Conservation (phyloP, 2,888 invertebrate genomes). For the Acanthosepion esculentum region DNA sequence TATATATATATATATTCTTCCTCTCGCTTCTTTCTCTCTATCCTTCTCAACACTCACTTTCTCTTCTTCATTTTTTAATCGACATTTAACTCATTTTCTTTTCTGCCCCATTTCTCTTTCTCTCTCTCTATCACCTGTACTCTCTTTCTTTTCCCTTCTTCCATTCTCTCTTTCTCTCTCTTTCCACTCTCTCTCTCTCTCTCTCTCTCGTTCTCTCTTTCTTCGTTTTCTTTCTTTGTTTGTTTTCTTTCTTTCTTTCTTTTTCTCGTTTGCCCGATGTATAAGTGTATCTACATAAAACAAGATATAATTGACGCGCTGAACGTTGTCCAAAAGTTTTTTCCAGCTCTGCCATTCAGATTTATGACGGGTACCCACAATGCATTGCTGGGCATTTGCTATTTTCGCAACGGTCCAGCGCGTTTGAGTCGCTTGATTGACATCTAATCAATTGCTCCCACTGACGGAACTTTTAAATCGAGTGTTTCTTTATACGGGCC, state of each 20-base stretch:
- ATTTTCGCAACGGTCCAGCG: neutral
- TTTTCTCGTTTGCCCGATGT: neutral
- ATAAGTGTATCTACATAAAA: neutral
- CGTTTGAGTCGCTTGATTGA: neutral
- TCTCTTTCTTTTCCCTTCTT: neutral
- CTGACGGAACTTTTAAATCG: neutral
- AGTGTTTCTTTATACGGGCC: neutral
- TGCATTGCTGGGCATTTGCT: constrained; percentile 33
- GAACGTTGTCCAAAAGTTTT: neutral
- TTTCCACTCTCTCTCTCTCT: fast-evolving
- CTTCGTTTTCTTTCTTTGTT: neutral
- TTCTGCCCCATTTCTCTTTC: neutral
- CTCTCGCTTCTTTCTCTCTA: too few relatives aligned
- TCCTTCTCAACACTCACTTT: neutral
- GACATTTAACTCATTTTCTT: neutral
- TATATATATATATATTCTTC: neutral
- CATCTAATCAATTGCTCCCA: neutral
- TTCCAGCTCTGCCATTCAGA: neutral
- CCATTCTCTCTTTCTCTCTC: neutral
- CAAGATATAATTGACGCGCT: neutral
- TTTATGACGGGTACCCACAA: neutral
- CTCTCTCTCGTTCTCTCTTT: neutral
- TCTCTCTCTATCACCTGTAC: neutral
- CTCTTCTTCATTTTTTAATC: neutral
- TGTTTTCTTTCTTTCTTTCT: neutral